Percentiles rank a stretch among this genome's conserved stretches.
Conservation (phyloP, 2,888 invertebrate species). For the Drosophila cognata region DNA sequence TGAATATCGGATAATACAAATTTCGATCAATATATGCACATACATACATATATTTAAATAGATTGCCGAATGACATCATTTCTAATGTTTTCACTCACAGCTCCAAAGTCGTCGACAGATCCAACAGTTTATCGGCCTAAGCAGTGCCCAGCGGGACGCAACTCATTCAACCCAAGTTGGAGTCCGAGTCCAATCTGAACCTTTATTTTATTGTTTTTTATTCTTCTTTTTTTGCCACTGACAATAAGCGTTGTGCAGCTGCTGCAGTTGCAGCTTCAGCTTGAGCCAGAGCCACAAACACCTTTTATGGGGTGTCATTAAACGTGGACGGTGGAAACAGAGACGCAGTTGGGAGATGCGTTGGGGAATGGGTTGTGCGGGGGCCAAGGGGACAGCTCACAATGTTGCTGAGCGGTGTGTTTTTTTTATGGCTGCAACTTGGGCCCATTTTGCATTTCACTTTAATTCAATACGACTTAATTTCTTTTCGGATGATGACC, state of each 20-base stretch:
- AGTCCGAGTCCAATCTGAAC: slow-evolving; percentile 17
- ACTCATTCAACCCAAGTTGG: slow-evolving; percentile 8
- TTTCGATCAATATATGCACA: background rate
- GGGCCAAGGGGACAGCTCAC: slow-evolving; percentile 20
- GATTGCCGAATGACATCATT: background rate
- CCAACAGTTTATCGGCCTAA: slow-evolving; percentile 53
- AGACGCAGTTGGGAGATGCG: background rate
- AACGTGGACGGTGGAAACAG: slow-evolving; percentile 26
- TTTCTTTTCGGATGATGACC: slow-evolving; percentile 48
- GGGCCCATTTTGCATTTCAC: slow-evolving; percentile 75
- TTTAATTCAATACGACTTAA: slow-evolving; percentile 77
- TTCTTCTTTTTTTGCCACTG: slow-evolving; percentile 31
- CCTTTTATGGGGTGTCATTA: slow-evolving; percentile 69
- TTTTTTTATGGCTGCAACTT: slow-evolving; percentile 54
- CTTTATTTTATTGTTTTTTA: slow-evolving; percentile 9
- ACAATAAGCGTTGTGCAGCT: slow-evolving; percentile 67
- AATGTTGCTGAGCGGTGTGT: slow-evolving; percentile 61
- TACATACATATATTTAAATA: background rate
- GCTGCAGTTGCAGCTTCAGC: slow-evolving; percentile 35
- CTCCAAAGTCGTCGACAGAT: slow-evolving; percentile 17
- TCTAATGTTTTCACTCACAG: background rate
- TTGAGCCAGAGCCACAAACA: slow-evolving; percentile 53
- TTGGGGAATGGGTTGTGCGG: background rate
- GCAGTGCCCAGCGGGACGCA: slow-evolving; percentile 47
- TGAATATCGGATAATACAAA: background rate